Evolutionary conservation across 1,140 invertebrate species (phyloP), one percentile per base, ranked within the genome.

Genomic region (Aporrectodea caliginosa): DNA sequence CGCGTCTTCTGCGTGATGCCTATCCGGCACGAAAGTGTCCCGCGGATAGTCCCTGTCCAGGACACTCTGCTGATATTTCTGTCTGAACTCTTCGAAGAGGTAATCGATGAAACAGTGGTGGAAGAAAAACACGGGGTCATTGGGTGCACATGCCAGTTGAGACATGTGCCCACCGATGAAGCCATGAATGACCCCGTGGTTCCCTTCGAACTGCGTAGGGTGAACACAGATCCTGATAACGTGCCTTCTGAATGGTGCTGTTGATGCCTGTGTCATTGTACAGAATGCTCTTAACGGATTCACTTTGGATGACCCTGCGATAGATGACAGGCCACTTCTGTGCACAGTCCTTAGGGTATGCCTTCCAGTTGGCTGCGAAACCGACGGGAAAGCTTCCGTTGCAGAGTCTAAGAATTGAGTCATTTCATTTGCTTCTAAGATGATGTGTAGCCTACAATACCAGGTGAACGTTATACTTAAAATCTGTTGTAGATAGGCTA

Each of bases 91-190:
- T 73, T 87, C 86, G 83, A 82, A 85, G 69, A 86, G 79, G 69
- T 74, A 84, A 80, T 89, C 88, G 27, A 90, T 83, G 82, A 87
- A 88, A n/a, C 83, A 81, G 82, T 90, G 89, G 81, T 88, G 88
- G 80, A 89, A 76, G 79, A 85, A 89, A 83, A 89, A 88, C 29
- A 88, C 80, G 0, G 85, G 85, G 80, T 90, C 89, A 78, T 86
- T 89, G 33, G 87, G 81, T 2, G 86, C 84, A 0, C 86, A 87
- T 35, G 83, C 81, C 70, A 86, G 79, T 69, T 81, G 79, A 22
- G 77, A 81, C 84, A 87, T 85, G 77, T 84, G 79, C 1, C 86
- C 85, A 1, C 86, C 86, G 12, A 86, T 73, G 80, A 83, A 86
- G 1, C 81, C 81, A 80, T 87, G 86, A 16, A 83, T 78, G 16